Percentiles rank a stretch among this genome's conserved stretches.
phyloP scores from a whole-genome alignment of 2,113 vertebrate genomes.

The Caloenas nicobarica region DNA sequence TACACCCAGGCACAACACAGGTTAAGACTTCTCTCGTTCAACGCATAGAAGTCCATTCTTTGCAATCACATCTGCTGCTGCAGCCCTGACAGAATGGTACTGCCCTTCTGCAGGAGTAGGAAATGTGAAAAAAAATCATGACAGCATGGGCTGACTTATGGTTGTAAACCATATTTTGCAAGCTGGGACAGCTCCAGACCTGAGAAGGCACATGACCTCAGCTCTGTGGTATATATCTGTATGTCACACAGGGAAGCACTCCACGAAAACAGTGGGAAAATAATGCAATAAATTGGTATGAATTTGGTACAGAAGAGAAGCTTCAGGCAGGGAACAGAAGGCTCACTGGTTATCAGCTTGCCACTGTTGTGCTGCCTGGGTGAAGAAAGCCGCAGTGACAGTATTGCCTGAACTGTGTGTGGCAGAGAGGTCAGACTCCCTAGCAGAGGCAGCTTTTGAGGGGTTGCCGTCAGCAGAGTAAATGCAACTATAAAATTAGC shows the following conservation, averaged over 20 bases:
- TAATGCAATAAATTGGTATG: not conserved
- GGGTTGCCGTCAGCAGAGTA: not conserved
- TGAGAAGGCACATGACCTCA: not conserved
- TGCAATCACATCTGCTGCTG: not conserved
- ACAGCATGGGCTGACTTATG: not conserved
- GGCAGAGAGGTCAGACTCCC: not conserved
- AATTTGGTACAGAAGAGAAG: not conserved
- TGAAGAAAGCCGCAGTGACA: not conserved
- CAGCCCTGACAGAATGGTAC: not conserved
- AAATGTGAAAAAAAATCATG: no score
- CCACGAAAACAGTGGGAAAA: not conserved
- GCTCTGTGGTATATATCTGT: not conserved
- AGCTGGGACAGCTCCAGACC: not conserved
- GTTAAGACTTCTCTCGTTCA: not conserved
- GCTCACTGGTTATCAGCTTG: not conserved
- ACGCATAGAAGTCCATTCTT: not conserved
- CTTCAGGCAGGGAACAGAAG: not conserved
- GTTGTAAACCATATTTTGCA: not conserved
- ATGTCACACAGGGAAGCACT: not conserved
- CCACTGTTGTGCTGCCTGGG: not conserved
- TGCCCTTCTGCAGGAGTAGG: not conserved
- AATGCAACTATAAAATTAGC: not conserved
- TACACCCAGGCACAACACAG: accelerated
- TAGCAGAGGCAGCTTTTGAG: not conserved
- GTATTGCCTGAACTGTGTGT: not conserved